Base-by-base conservation (phyloP, 2,888 invertebrate genomes). In the Eilema caniola region DNA sequence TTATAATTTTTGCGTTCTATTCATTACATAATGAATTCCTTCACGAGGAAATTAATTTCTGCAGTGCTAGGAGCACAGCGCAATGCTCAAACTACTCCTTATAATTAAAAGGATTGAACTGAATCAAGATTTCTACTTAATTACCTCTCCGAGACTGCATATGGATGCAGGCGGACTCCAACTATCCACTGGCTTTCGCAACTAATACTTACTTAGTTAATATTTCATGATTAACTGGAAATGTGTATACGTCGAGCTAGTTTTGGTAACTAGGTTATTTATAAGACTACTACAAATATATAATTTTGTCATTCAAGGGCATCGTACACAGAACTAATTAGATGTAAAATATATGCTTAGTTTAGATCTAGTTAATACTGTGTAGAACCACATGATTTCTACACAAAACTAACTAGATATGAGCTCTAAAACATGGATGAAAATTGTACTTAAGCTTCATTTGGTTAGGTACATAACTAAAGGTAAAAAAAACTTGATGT, bases 101-200 rank as follows among this genome's bases (percentile, higher is more conserved):
- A 64, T 67, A 71, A 63, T 64, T 63, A 64, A 71, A 71, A 67
- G 61, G 67, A 71, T 67, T 63, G 63, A 64, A 71, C 67, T 67
- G 47, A 67, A 67, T 67, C 53, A 56, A 71, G 63, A 71, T 71
- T 67, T 71, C 62, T 67, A 70, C 56, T 71, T 71, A 67, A 67
- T 67, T 71, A 64, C 64, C 64, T 64, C 53, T 37, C 23, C 10
- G 28, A 60, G 37, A 64, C 66, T 67, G 59, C 47, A 53, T 16
- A 41, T 57, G 57, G 41, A 62, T 67, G 67, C 67, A 56, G 25
- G 14, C 59, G 59, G 14, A 16, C 24, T 25, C 28, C 14, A 16
- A 7, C 59, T 59, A 16, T 16, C 59, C 59, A 59, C 28, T 59
- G 2, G 25, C 16, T 25, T 59, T 20, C 12, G 59, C 28, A 59